phyloP scores from a whole-genome alignment of 2,113 vertebrate genomes.

The Sinocyclocheilus anshuiensis region DNA sequence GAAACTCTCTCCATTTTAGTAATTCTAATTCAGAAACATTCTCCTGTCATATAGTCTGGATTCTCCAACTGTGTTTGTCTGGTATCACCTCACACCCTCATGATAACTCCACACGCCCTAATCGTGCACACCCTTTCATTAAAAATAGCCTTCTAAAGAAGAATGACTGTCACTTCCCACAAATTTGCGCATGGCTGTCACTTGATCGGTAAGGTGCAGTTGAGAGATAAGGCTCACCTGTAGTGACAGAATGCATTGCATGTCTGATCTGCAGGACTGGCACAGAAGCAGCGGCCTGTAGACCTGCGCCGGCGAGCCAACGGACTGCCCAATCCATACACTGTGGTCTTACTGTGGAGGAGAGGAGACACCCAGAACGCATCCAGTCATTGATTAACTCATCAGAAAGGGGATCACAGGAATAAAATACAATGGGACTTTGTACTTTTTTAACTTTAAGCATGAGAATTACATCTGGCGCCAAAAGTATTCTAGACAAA shows the following conservation, averaged over 20 bases:
- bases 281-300: slow-evolving; percentile 81
- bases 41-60: not conserved
- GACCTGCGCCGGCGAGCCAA: slow-evolving; percentile 80
- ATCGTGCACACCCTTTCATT: not conserved
- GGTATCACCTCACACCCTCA: slow-evolving; percentile 1
- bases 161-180: not conserved
- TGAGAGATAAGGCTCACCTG: slow-evolving; percentile 59
- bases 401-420: not conserved
- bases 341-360: slow-evolving; percentile 81
- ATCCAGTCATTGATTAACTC: slow-evolving; percentile 25
- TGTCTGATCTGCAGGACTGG: slow-evolving; percentile 69
- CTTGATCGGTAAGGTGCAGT: not conserved
- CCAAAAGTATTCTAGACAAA: slow-evolving; percentile 33
- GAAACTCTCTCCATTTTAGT: not conserved
- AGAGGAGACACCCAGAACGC: slow-evolving; percentile 46
- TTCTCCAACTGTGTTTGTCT: not conserved
- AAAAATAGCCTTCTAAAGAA: not conserved
- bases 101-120: not conserved
- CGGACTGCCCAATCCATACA: slow-evolving; percentile 87
- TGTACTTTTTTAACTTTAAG: slow-evolving; percentile 17
- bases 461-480: not conserved
- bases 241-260: slow-evolving; percentile 83
- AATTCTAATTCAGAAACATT: not conserved
- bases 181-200: not conserved
- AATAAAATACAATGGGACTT: slow-evolving; percentile 24